Percentiles rank a stretch among this genome's conserved stretches.
Evolutionary conservation across 2,797 vertebrate genomes (phyloP).

Genomic region (Acanthurus leucopareius): DNA sequence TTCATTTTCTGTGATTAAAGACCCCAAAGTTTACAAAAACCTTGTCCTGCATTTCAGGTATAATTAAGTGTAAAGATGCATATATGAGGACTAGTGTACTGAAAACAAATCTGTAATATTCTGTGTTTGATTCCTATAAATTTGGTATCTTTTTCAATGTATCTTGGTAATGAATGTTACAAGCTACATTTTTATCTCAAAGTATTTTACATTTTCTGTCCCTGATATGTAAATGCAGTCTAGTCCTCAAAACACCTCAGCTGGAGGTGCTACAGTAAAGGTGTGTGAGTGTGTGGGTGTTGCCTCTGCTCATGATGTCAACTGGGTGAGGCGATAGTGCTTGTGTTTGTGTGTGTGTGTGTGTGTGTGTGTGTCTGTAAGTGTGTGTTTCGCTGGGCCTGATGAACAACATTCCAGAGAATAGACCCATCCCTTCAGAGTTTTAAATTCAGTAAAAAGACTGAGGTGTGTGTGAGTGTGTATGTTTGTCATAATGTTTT

Average conservation of each 20-base stretch:
- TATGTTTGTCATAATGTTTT: background rate
- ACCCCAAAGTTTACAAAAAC: background rate
- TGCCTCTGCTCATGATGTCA: slow-evolving; percentile 47
- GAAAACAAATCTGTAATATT: too few species aligned
- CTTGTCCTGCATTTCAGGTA: background rate
- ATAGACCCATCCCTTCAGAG: slow-evolving; percentile 46
- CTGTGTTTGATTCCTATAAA: background rate
- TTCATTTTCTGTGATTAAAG: background rate
- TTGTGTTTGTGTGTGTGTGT: slow-evolving; percentile 12
- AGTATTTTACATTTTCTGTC: background rate
- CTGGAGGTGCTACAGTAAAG: background rate
- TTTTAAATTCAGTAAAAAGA: slow-evolving; percentile 40
- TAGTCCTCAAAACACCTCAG: background rate
- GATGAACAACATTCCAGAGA: slow-evolving; percentile 77
- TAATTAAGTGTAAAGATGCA: background rate
- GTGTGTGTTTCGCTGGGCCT: slow-evolving; percentile 68
- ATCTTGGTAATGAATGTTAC: background rate
- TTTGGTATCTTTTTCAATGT: background rate
- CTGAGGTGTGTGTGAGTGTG: slow-evolving; percentile 15
- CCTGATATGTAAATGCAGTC: too few species aligned
- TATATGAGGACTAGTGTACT: background rate
- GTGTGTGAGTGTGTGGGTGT: slow-evolving; percentile 47
- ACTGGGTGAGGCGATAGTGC: slow-evolving; percentile 34
- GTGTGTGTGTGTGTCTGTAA: slow-evolving; percentile 12
- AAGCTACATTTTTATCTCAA: background rate